These are phyloP conservation scores for Eupithecia abbreviata DNA, from an alignment of 2,888 invertebrate species.

Conservation along the genomic window DNA sequence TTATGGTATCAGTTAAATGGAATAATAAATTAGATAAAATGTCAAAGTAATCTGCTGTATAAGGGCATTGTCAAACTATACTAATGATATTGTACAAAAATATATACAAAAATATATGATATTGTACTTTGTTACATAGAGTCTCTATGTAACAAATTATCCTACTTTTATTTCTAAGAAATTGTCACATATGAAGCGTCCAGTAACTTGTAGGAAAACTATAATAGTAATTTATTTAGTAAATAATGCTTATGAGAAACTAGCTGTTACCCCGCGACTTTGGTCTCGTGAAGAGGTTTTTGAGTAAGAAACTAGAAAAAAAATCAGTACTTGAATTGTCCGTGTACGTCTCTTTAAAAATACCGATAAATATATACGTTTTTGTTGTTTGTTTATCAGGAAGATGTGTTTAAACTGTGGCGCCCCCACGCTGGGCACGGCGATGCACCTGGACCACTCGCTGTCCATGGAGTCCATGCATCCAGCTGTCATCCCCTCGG, in stretches of 20 bases:
- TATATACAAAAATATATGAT: too few relatives aligned
- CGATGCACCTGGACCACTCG: conserved; percentile 61
- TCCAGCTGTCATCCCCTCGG: conserved; percentile 65
- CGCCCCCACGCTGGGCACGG: conserved; percentile 62
- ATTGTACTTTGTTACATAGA: too few relatives aligned
- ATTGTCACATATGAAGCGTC: too few relatives aligned
- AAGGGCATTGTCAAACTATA: too few relatives aligned
- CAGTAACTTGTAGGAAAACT: too few relatives aligned
- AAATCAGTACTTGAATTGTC: too few relatives aligned
- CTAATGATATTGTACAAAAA: too few relatives aligned
- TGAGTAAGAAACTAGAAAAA: background rate
- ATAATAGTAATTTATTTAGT: too few relatives aligned
- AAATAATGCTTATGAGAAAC: background rate
- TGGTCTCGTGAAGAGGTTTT: background rate
- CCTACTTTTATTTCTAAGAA: background rate
- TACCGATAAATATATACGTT: background rate
- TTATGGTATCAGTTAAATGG: too few relatives aligned
- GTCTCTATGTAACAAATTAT: background rate
- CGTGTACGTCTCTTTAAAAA: too few relatives aligned
- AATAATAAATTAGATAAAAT: too few relatives aligned
- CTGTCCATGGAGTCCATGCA: conserved; percentile 56
- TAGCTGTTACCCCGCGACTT: background rate
- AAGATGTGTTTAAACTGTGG: conserved; percentile 69
- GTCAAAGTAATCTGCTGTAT: too few relatives aligned
- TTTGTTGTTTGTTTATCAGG: conserved; percentile 48